Evolutionary conservation across 2,888 invertebrate species (phyloP).

Genomic region (Zygogramma bicolorata): DNA sequence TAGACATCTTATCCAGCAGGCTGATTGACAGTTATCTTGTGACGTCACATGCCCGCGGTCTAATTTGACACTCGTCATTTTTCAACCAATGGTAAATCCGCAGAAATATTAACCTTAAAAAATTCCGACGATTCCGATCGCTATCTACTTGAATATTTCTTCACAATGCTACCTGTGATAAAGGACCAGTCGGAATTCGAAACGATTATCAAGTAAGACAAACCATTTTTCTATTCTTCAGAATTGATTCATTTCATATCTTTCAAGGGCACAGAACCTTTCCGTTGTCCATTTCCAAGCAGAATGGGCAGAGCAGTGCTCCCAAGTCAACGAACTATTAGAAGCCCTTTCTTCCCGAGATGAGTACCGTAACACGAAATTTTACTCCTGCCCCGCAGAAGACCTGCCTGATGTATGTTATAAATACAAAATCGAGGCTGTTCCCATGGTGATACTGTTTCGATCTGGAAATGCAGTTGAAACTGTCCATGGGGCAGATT

Average conservation of each 20-base stretch:
- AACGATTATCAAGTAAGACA: slow-evolving; percentile 40
- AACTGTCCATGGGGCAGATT: slow-evolving; percentile 89
- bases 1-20: too few species aligned
- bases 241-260: slow-evolving; percentile 3
- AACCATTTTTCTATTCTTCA: background rate
- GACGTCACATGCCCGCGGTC: too few species aligned
- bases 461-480: slow-evolving; percentile 78
- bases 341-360: slow-evolving; percentile 76
- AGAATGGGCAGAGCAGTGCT: slow-evolving; percentile 92
- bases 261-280: slow-evolving; percentile 55
- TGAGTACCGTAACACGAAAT: slow-evolving; percentile 73
- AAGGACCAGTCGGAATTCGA: slow-evolving; percentile 40
- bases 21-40: too few species aligned
- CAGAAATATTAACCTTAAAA: too few species aligned
- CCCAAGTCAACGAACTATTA: slow-evolving; percentile 86
- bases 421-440: slow-evolving; percentile 85
- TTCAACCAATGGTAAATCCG: too few species aligned
- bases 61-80: too few species aligned
- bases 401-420: slow-evolving; percentile 86
- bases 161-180: slow-evolving; percentile 2
- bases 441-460: slow-evolving; percentile 89
- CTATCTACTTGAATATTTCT: too few species aligned
- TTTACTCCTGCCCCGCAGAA: slow-evolving; percentile 87
- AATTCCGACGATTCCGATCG: too few species aligned
- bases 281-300: slow-evolving; percentile 92